These are phyloP conservation scores for Vanacampus margaritifer DNA, from an alignment of 2,113 vertebrate species.

Conservation along the genomic window DNA sequence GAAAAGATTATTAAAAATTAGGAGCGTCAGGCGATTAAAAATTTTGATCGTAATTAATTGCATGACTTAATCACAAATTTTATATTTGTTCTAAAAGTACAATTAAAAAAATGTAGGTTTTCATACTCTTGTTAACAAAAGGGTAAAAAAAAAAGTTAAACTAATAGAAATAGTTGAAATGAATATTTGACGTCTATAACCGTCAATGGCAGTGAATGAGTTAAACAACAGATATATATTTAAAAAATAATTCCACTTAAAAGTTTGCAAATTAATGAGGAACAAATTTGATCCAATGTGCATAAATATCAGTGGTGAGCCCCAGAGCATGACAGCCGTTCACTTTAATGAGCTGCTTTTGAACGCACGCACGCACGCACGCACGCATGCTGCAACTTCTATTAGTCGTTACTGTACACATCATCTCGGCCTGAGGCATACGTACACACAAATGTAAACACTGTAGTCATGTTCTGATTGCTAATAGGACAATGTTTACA, in stretches of 20 bases:
- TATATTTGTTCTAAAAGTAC: too few species aligned
- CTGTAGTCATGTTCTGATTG: conserved; percentile 11
- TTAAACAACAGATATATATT: too few species aligned
- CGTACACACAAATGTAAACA: conserved; percentile 23
- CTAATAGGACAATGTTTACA: conserved; percentile 35
- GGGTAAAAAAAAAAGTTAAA: too few species aligned
- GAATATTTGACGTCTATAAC: too few species aligned
- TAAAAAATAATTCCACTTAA: neutral
- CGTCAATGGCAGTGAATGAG: too few species aligned
- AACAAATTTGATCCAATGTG: neutral
- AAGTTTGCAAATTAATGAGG: neutral
- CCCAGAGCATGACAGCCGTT: conserved; percentile 25
- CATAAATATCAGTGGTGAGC: conserved; percentile 8
- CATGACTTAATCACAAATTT: too few species aligned
- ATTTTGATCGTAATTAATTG: too few species aligned
- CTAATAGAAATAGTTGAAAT: too few species aligned
- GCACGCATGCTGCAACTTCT: conserved; percentile 23
- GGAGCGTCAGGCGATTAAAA: too few species aligned
- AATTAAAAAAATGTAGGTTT: too few species aligned
- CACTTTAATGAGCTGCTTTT: conserved; percentile 26
- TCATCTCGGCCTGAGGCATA: conserved; percentile 20
- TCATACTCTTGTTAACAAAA: too few species aligned
- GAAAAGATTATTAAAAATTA: too few species aligned
- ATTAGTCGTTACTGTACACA: conserved; percentile 28
- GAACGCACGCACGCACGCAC: conserved; percentile 13